Evolutionary conservation across 2,113 vertebrate genomes (phyloP).

Genomic region (Rhodinocichla rosea): DNA sequence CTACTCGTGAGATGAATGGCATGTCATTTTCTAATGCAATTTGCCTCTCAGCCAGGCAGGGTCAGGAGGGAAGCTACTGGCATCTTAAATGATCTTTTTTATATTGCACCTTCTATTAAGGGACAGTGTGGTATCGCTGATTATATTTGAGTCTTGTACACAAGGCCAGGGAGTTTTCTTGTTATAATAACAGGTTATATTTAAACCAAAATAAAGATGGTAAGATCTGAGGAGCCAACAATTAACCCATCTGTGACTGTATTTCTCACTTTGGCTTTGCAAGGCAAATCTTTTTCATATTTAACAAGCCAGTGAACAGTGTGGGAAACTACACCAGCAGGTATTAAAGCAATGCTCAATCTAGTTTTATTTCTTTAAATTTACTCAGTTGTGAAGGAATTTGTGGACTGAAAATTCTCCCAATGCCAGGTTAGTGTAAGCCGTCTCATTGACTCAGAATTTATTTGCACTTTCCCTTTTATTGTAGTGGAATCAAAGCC

Average conservation of each 20-base stretch:
- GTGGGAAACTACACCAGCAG: slow-evolving; percentile 70
- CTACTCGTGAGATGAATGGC: slow-evolving; percentile 92
- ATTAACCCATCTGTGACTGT: slow-evolving; percentile 40
- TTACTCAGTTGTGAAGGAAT: slow-evolving; percentile 77
- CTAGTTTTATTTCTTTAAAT: slow-evolving; percentile 79
- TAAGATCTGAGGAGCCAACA: background rate
- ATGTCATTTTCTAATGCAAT: slow-evolving; percentile 96
- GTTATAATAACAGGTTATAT: slow-evolving; percentile 31
- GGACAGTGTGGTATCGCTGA: slow-evolving; percentile 48
- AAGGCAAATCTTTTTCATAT: slow-evolving; percentile 75
- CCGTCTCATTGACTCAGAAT: slow-evolving; percentile 66
- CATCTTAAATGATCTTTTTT: slow-evolving; percentile 81
- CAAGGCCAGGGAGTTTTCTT: slow-evolving; percentile 15
- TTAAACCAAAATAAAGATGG: slow-evolving; percentile 6
- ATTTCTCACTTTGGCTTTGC: slow-evolving; percentile 35
- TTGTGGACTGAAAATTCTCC: slow-evolving; percentile 74
- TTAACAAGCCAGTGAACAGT: slow-evolving; percentile 78
- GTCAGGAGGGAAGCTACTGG: slow-evolving; percentile 85
- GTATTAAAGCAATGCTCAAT: slow-evolving; percentile 78
- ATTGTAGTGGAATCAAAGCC: background rate
- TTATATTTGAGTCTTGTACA: slow-evolving; percentile 61
- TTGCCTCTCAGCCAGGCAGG: slow-evolving; percentile 92
- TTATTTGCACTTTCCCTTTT: slow-evolving; percentile 56
- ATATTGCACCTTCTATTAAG: slow-evolving; percentile 71
- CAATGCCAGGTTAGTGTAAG: slow-evolving; percentile 70